Evolutionary conservation across 2,113 vertebrate genomes (phyloP).

Genomic region (Grus americana): DNA sequence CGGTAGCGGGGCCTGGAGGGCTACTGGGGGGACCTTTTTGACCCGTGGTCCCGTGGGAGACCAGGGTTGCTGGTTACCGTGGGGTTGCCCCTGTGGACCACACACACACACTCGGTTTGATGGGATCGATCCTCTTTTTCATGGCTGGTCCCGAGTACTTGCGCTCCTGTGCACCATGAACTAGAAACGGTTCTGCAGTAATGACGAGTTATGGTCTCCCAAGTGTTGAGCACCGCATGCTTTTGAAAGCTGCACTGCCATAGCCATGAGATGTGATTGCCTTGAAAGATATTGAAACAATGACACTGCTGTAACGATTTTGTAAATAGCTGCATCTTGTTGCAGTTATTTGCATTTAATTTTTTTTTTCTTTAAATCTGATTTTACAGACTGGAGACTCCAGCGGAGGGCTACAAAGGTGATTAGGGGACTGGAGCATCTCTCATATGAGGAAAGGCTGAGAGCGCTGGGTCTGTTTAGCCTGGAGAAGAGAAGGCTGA

Average conservation of each 20-base stretch:
- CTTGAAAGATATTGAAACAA: not conserved
- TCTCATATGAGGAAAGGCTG: too few relatives aligned
- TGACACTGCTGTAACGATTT: fast-evolving
- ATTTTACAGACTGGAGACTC: too few relatives aligned
- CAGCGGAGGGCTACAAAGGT: too few relatives aligned
- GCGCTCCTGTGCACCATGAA: fast-evolving
- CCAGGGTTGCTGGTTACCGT: not conserved
- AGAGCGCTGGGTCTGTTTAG: too few relatives aligned
- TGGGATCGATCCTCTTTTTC: not conserved
- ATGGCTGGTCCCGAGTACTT: fast-evolving
- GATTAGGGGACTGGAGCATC: too few relatives aligned
- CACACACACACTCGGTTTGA: fast-evolving
- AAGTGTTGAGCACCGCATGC: fast-evolving
- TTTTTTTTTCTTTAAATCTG: too few relatives aligned
- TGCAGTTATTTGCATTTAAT: not conserved
- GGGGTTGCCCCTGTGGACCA: not conserved
- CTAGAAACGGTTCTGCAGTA: fast-evolving
- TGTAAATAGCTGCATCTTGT: fast-evolving
- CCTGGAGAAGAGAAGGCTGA: too few relatives aligned
- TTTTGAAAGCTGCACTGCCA: not conserved
- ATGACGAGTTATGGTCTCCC: too few relatives aligned
- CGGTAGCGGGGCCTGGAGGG: not conserved
- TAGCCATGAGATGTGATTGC: fast-evolving
- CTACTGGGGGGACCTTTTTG: not conserved
- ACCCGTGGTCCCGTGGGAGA: not conserved